phyloP scores from a whole-genome alignment of 2,888 invertebrate species.

The Eristalinus sepulchralis region DNA sequence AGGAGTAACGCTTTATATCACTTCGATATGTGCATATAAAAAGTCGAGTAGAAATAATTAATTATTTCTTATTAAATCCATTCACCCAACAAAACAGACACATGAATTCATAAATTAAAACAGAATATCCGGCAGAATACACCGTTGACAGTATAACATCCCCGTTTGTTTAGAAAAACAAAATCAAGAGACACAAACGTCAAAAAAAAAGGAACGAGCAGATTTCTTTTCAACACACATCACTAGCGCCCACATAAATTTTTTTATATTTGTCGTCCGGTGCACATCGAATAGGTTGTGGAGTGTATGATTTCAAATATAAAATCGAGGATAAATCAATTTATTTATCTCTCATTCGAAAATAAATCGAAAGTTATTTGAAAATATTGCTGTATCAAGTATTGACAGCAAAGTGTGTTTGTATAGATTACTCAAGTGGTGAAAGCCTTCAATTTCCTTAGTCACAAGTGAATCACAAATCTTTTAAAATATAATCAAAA shows the following conservation, averaged over 20 bases:
- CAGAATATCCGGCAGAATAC: background rate
- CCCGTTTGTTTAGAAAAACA: slow-evolving; percentile 39
- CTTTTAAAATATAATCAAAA: slow-evolving; percentile 72
- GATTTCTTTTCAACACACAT: slow-evolving; percentile 21
- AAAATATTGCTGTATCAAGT: background rate
- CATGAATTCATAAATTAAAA: too few species aligned
- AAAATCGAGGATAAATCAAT: slow-evolving; percentile 34
- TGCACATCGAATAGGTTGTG: slow-evolving; percentile 34
- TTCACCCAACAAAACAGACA: too few species aligned
- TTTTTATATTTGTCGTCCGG: slow-evolving; percentile 61
- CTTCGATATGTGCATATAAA: too few species aligned
- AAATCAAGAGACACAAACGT: slow-evolving; percentile 17
- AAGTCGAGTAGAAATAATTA: too few species aligned
- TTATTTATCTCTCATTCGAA: background rate
- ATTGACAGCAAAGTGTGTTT: background rate
- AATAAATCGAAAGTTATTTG: slow-evolving; percentile 12
- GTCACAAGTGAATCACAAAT: slow-evolving; percentile 65
- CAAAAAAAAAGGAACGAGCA: slow-evolving; percentile 48
- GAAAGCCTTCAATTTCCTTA: slow-evolving; percentile 46
- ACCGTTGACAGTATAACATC: slow-evolving; percentile 3
- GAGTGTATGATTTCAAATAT: slow-evolving; percentile 34
- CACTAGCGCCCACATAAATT: slow-evolving; percentile 46
- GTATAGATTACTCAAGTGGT: slow-evolving; percentile 19
- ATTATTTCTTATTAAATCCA: too few species aligned
- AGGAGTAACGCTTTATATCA: too few species aligned